These are phyloP conservation scores for Eospalax fontanierii DNA, from an alignment of 2,797 vertebrate species.

Conservation along the genomic window DNA sequence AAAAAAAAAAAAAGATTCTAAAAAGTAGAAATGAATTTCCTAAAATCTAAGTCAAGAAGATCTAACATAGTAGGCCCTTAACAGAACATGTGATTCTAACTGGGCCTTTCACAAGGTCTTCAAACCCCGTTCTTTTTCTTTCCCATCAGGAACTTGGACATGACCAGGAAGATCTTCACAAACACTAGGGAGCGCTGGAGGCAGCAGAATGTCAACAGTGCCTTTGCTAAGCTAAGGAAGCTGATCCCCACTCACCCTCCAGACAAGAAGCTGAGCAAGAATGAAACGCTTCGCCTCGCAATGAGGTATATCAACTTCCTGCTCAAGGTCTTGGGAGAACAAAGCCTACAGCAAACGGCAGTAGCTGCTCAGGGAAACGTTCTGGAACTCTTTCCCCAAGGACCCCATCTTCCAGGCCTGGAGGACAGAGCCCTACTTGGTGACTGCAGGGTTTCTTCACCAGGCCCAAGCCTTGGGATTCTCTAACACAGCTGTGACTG, in stretches of 20 bases:
- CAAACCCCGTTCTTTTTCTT: conserved; percentile 42
- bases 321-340: conserved; percentile 95
- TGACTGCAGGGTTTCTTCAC: conserved; percentile 92
- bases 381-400: conserved; percentile 88
- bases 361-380: conserved; percentile 85
- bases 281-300: conserved; percentile 97
- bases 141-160: conserved; percentile 83
- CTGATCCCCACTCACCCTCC: conserved; percentile 98
- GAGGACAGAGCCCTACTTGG: conserved; percentile 90
- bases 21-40: conserved; percentile 1
- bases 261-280: conserved; percentile 99
- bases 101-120: conserved; percentile 25
- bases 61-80: not conserved
- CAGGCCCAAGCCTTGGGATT: conserved; percentile 92
- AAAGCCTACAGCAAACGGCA: conserved; percentile 91
- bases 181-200: conserved; percentile 98
- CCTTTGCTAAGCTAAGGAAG: conserved; percentile 97
- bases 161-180: conserved; percentile 98
- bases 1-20: not conserved
- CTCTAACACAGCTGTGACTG: conserved; percentile 89
- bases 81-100: not conserved
- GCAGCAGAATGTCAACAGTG: conserved; percentile 98
- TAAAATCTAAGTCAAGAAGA: not conserved
- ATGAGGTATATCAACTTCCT: conserved; percentile 99
- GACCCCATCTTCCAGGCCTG: conserved; percentile 82